These are phyloP conservation scores for Ectemnius continuus DNA, from an alignment of 2,888 invertebrate species.

Conservation along the genomic window DNA sequence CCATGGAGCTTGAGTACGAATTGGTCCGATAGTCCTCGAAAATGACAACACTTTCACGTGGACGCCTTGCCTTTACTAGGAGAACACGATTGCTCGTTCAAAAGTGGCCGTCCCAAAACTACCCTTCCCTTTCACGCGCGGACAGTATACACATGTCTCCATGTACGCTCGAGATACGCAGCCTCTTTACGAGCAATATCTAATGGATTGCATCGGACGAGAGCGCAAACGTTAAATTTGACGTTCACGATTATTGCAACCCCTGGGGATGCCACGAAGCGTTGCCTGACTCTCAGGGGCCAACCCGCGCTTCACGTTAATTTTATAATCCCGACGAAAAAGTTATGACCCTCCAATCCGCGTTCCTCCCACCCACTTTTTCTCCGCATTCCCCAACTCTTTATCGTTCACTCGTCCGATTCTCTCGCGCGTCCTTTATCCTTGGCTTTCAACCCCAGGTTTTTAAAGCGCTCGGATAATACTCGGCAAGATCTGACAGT, in stretches of 20 bases:
- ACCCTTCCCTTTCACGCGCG: background rate
- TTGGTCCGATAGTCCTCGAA: constrained; percentile 45
- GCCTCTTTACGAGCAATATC: constrained; percentile 77
- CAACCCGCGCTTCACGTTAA: constrained; percentile 67
- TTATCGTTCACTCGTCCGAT: constrained; percentile 44
- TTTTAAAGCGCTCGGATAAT: background rate
- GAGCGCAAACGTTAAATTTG: constrained; percentile 76
- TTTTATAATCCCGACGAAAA: constrained; percentile 75
- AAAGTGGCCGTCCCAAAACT: constrained; percentile 43
- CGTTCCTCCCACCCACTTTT: background rate
- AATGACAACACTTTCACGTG: constrained; percentile 51
- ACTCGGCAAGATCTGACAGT: background rate
- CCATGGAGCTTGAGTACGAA: constrained; percentile 39
- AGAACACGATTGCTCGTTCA: constrained; percentile 31
- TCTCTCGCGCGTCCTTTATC: constrained; percentile 22
- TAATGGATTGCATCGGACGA: constrained; percentile 76
- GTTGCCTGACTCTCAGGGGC: constrained; percentile 17
- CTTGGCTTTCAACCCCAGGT: constrained; percentile 21
- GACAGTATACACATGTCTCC: constrained; percentile 42
- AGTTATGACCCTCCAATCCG: constrained; percentile 65
- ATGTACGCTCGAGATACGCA: constrained; percentile 70
- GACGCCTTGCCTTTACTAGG: constrained; percentile 40
- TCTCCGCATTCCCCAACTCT: constrained; percentile 1
- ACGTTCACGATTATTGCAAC: constrained; percentile 77
- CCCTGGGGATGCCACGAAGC: constrained; percentile 51